Evolutionary conservation across 2,888 invertebrate species (phyloP).

Genomic region (Norana najaformis): DNA sequence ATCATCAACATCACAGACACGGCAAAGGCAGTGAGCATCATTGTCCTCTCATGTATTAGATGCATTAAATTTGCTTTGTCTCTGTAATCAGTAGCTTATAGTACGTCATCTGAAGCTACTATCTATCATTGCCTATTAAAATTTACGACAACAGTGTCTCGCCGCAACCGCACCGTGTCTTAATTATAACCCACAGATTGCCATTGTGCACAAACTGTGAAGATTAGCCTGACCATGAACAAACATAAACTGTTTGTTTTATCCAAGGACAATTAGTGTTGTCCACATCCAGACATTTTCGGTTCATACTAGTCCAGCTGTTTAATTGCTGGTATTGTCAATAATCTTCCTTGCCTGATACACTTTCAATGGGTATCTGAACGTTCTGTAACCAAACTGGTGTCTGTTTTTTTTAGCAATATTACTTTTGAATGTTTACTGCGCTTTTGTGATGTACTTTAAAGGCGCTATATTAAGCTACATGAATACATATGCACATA

Average conservation of each 20-base stretch:
- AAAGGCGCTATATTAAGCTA: too few relatives aligned
- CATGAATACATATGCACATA: not conserved
- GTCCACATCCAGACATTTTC: too few relatives aligned
- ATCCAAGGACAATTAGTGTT: not conserved
- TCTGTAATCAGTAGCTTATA: not conserved
- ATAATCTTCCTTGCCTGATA: not conserved
- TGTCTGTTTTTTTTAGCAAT: not conserved
- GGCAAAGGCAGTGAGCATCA: not conserved
- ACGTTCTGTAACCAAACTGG: not conserved
- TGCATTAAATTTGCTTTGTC: not conserved
- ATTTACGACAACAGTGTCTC: too few relatives aligned
- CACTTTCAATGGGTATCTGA: not conserved
- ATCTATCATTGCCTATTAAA: not conserved
- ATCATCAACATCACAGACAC: not conserved
- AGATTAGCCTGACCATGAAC: not conserved
- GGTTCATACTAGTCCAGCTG: too few relatives aligned
- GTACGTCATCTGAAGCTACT: not conserved
- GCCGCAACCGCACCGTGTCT: not conserved
- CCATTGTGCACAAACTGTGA: not conserved
- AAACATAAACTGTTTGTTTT: not conserved
- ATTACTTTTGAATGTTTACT: too few relatives aligned
- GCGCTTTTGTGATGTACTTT: too few relatives aligned
- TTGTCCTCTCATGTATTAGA: not conserved
- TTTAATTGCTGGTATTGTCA: too few relatives aligned
- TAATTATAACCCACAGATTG: not conserved